phyloP scores from a whole-genome alignment of 2,888 invertebrate genomes.

The Hylaea fasciaria region DNA sequence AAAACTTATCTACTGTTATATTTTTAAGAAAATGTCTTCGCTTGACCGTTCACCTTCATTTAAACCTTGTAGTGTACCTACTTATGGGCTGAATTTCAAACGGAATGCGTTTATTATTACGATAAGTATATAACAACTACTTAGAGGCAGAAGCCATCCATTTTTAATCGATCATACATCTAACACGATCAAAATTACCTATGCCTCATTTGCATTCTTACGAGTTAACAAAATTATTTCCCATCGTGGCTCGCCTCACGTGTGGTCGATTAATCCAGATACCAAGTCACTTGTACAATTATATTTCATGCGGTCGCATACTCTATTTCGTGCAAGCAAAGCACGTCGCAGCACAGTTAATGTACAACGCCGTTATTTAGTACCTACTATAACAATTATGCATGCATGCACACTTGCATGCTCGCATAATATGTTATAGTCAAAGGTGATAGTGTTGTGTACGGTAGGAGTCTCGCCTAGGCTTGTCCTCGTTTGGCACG shows the following conservation, averaged over 20 bases:
- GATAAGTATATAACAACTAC: no score
- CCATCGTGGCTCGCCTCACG: not conserved
- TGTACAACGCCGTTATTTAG: constrained; percentile 31
- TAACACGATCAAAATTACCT: no score
- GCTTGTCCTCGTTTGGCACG: not conserved
- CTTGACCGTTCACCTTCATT: no score
- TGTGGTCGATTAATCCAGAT: constrained; percentile 9
- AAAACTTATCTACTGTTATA: no score
- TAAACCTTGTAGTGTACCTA: no score
- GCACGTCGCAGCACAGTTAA: constrained; percentile 31
- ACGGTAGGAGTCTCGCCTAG: not conserved
- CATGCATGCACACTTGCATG: constrained; percentile 17
- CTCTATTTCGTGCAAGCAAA: constrained; percentile 22
- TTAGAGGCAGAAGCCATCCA: no score
- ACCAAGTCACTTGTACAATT: constrained; percentile 8
- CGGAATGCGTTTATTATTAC: no score
- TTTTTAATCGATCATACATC: no score
- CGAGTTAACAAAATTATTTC: not conserved
- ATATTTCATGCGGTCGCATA: constrained; percentile 16
- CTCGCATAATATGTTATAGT: constrained; percentile 4
- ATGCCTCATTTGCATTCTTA: not conserved
- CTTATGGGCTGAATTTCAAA: no score
- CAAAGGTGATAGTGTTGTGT: constrained; percentile 3
- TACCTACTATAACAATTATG: constrained; percentile 20
- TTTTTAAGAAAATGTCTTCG: no score